Conservation (phyloP, 2,113 vertebrate species). For the Cyprichromis sp. region DNA sequence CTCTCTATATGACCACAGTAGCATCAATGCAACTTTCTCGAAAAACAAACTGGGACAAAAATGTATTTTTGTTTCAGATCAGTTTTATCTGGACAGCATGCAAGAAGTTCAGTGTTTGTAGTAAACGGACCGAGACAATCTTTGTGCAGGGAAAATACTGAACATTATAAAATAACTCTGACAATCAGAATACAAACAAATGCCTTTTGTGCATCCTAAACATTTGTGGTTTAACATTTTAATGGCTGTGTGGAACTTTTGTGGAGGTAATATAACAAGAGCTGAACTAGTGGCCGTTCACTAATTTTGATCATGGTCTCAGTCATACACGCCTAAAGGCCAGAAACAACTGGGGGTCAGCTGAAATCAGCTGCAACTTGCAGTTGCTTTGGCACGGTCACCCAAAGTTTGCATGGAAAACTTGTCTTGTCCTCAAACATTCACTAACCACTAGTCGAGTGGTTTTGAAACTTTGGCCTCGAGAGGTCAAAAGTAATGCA, state of each 20-base stretch:
- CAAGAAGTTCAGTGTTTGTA: background rate
- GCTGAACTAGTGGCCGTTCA: background rate
- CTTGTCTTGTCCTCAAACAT: background rate
- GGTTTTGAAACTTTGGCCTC: background rate
- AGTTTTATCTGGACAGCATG: background rate
- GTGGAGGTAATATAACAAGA: background rate
- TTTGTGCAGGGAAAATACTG: background rate
- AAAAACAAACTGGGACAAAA: background rate
- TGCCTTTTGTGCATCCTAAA: background rate
- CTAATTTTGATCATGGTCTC: background rate
- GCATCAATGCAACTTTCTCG: background rate
- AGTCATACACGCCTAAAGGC: background rate
- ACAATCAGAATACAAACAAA: background rate
- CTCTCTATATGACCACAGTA: background rate
- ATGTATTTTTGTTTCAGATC: background rate
- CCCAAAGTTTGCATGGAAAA: background rate
- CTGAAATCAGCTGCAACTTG: background rate
- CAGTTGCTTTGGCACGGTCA: background rate
- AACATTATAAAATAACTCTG: background rate
- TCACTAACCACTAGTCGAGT: rapidly evolving
- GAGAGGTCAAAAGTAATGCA: background rate
- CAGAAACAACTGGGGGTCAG: background rate
- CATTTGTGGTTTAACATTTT: background rate
- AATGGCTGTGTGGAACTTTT: background rate
- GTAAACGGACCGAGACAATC: background rate